Evolutionary conservation across 2,797 vertebrate genomes (phyloP).

Genomic region (Nyctibius grandis): DNA sequence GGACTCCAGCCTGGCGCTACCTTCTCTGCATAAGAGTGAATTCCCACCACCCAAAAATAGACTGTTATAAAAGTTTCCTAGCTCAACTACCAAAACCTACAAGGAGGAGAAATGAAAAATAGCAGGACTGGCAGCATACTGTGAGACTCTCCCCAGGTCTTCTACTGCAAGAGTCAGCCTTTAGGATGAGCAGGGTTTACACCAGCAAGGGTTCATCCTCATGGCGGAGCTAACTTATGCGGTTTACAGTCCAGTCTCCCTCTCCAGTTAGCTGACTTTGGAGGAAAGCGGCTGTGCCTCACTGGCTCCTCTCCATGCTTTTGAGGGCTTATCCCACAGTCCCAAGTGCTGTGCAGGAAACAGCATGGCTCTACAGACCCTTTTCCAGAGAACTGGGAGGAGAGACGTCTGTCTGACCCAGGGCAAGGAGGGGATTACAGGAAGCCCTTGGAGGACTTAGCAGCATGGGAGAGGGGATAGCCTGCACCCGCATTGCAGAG

Average conservation of each 20-base stretch:
- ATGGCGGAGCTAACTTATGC: background rate
- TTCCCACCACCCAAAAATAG: background rate
- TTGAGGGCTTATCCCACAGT: background rate
- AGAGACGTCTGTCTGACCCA: background rate
- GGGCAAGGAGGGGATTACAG: background rate
- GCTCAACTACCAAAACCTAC: background rate
- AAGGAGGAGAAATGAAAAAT: background rate
- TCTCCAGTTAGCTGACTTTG: background rate
- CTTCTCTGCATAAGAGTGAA: background rate
- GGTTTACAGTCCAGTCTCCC: background rate
- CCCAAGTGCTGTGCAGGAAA: background rate
- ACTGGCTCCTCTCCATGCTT: background rate
- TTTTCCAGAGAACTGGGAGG: background rate
- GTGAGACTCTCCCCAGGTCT: background rate
- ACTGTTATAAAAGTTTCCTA: background rate
- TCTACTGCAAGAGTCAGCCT: background rate
- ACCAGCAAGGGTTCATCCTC: background rate
- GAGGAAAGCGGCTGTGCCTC: background rate
- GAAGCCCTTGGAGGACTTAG: background rate
- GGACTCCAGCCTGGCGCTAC: background rate
- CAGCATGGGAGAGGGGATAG: background rate
- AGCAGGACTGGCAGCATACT: background rate
- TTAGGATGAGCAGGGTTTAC: background rate
- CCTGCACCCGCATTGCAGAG: background rate
- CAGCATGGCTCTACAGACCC: background rate